Evolutionary conservation across 2,113 vertebrate species (phyloP).

Genomic region (Tapirus terrestris): DNA sequence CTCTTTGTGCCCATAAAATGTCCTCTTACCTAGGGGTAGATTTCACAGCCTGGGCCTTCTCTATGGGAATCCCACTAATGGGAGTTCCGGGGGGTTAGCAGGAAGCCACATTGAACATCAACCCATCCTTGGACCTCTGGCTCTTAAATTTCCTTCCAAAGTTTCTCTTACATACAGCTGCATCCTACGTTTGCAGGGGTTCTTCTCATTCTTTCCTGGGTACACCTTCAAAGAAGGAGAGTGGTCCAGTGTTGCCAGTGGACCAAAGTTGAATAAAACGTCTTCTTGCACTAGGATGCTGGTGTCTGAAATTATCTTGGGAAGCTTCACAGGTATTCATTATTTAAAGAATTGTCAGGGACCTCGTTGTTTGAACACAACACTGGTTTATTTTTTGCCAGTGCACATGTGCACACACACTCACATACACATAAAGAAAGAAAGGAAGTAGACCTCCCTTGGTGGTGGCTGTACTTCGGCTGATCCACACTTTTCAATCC

Average conservation of each 20-base stretch:
- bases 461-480: neutral
- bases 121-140: neutral
- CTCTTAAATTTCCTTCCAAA: neutral
- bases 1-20: neutral
- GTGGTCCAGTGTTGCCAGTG: neutral
- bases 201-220: neutral
- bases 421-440: neutral
- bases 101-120: neutral
- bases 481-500: neutral
- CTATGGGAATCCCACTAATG: neutral
- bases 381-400: neutral
- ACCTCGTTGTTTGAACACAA: neutral
- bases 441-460: neutral
- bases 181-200: neutral
- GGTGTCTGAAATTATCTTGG: neutral
- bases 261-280: neutral
- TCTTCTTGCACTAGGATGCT: neutral
- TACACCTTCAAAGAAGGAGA: neutral
- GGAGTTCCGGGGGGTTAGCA: accelerated
- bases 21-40: neutral
- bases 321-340: neutral
- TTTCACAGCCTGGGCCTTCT: neutral
- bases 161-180: neutral
- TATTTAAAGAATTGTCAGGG: neutral
- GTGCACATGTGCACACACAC: neutral